A percentile compares a stretch with the other conserved stretches of the same genome.
phyloP scores from a whole-genome alignment of 2,113 vertebrate genomes.

The Fregata magnificens region DNA sequence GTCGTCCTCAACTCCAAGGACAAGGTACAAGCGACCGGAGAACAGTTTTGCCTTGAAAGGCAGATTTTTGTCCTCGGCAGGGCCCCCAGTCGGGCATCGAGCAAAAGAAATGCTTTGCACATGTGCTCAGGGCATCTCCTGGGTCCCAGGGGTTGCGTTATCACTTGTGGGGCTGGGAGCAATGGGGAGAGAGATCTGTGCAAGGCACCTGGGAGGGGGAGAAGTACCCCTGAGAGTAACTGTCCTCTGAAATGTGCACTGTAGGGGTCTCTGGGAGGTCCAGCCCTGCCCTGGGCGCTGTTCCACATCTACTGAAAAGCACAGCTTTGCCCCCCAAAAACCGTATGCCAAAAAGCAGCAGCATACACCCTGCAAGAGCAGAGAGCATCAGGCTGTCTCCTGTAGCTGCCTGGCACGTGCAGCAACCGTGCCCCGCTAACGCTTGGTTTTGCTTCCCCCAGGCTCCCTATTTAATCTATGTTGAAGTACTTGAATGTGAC shows the following conservation, averaged over 20 bases:
- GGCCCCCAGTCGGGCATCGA: accelerated
- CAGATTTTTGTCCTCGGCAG: accelerated
- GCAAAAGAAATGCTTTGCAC: not conserved
- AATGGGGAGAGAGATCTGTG: not conserved
- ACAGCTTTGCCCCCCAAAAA: accelerated
- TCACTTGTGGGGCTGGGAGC: not conserved
- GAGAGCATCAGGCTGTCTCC: accelerated
- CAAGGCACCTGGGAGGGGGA: not conserved
- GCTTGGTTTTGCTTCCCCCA: not conserved
- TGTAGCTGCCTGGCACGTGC: accelerated
- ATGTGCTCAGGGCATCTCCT: not conserved
- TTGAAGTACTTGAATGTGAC: constrained; percentile 95
- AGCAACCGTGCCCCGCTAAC: accelerated
- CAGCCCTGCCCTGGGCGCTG: not conserved
- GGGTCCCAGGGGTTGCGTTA: accelerated
- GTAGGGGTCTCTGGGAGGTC: not conserved
- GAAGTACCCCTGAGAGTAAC: not conserved
- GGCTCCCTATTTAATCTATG: constrained; percentile 96
- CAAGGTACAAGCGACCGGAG: constrained; percentile 75
- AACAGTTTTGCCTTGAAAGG: not conserved
- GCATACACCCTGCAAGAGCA: accelerated
- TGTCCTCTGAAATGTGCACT: accelerated
- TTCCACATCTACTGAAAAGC: accelerated
- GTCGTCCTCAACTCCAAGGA: constrained; percentile 97
- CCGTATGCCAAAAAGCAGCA: accelerated